These are phyloP conservation scores for Rhopalosiphum padi DNA, from an alignment of 1,140 invertebrate genomes.

Conservation along the genomic window DNA sequence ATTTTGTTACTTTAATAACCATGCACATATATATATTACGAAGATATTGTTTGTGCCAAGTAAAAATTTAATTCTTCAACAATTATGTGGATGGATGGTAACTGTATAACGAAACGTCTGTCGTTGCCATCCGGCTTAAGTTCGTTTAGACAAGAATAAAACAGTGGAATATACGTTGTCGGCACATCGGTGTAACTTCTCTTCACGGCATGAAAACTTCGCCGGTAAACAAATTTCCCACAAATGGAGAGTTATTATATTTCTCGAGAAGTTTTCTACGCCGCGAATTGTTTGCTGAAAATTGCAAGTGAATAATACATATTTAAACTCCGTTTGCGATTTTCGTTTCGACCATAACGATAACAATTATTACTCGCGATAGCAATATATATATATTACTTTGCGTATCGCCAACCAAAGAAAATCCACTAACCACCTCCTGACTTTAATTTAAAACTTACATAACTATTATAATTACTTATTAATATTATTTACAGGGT, in stretches of 20 bases:
- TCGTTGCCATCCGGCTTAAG: not conserved
- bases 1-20: not conserved
- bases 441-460: not conserved
- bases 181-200: not conserved
- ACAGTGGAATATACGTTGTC: not conserved
- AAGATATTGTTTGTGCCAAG: not conserved
- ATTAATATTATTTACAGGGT: not conserved
- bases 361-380: not conserved
- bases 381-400: not conserved
- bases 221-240: not conserved
- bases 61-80: not conserved
- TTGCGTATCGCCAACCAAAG: not conserved
- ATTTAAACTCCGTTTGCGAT: not conserved
- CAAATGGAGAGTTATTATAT: slow-evolving; percentile 7
- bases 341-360: not conserved
- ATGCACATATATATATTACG: not conserved
- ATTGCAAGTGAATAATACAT: slow-evolving; percentile 10
- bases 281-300: not conserved
- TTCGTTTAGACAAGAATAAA: slow-evolving; percentile 21
- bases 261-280: not conserved
- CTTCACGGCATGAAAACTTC: not conserved
- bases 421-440: not conserved
- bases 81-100: not conserved
- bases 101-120: not conserved
- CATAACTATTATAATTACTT: not conserved